Evolutionary conservation across 2,888 invertebrate species (phyloP).

Genomic region (Nephrotoma appendiculata): DNA sequence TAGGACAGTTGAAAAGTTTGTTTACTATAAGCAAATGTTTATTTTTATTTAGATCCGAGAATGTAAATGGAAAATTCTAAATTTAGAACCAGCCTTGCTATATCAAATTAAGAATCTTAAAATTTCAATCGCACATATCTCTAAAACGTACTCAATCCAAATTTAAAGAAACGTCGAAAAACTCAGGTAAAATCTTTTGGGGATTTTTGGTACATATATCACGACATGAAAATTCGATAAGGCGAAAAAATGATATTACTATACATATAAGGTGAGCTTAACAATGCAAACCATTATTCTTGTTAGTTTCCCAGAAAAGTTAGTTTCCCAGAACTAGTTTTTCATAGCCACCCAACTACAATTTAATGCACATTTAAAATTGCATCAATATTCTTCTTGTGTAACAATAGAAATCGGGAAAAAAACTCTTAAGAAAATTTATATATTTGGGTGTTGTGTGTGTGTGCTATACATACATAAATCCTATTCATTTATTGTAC

Average conservation of each 20-base stretch:
- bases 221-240: not conserved
- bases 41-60: too few relatives aligned
- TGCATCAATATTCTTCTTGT: not conserved
- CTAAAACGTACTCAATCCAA: not conserved
- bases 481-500: not conserved
- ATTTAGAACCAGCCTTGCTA: too few relatives aligned
- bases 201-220: not conserved
- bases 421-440: not conserved
- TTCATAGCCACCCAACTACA: not conserved
- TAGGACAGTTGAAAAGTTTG: too few relatives aligned
- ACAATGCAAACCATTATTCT: not conserved
- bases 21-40: too few relatives aligned
- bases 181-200: not conserved
- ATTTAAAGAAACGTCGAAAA: not conserved
- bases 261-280: not conserved
- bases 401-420: not conserved
- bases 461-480: not conserved
- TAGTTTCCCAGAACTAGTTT: not conserved
- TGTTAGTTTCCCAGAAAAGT: not conserved
- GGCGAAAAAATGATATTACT: not conserved
- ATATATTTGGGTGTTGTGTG: not conserved
- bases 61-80: too few relatives aligned
- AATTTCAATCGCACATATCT: not conserved
- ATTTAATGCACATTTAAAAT: not conserved
- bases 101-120: not conserved